phyloP scores from a whole-genome alignment of 2,113 vertebrate genomes.

The Caretta caretta region DNA sequence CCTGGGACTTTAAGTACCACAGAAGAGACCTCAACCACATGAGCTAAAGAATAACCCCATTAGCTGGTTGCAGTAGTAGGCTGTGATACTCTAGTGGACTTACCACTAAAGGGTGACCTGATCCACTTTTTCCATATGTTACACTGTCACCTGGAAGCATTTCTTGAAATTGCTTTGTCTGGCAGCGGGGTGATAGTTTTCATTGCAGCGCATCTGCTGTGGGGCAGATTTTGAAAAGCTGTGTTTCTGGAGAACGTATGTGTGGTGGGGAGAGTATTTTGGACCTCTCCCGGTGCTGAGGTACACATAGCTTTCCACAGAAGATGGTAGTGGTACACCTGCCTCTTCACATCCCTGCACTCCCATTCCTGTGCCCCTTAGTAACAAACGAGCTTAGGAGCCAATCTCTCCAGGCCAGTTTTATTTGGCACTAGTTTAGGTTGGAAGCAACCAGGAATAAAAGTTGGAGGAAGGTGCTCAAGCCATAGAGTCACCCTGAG shows the following conservation, averaged over 20 bases:
- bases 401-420: background rate
- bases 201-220: background rate
- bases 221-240: background rate
- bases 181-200: background rate
- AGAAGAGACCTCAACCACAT: background rate
- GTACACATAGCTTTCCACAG: background rate
- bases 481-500: too few species aligned
- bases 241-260: background rate
- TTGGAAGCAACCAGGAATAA: background rate
- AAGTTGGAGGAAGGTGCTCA: background rate
- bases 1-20: background rate
- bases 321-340: background rate
- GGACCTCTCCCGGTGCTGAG: background rate
- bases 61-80: background rate
- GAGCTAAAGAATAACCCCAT: background rate
- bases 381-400: background rate
- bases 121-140: background rate
- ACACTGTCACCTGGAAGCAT: background rate
- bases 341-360: background rate
- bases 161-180: background rate
- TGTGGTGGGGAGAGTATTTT: background rate
- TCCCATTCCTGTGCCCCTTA: background rate
- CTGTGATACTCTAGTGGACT: background rate
- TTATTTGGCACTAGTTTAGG: background rate
- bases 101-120: background rate